Evolutionary conservation across 2,888 invertebrate species (phyloP).

Genomic region (Nomada fucata): DNA sequence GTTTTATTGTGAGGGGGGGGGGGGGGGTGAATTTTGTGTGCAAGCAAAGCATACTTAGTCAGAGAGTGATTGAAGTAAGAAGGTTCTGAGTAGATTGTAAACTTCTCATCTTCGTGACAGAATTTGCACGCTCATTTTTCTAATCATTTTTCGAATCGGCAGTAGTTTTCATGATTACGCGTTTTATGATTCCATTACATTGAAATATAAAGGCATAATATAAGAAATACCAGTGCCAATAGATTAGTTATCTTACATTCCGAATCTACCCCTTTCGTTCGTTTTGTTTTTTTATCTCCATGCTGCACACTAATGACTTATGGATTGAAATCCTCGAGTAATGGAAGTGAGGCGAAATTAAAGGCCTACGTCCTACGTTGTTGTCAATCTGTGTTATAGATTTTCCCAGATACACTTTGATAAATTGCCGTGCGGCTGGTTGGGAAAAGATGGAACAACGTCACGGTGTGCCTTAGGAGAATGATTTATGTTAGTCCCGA

Average conservation of each 20-base stretch:
- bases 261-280: too few relatives aligned
- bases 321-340: slow-evolving; percentile 22
- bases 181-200: too few relatives aligned
- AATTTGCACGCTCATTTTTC: not conserved
- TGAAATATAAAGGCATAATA: too few relatives aligned
- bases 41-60: not conserved
- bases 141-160: too few relatives aligned
- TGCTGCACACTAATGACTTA: slow-evolving; percentile 20
- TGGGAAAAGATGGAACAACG: slow-evolving; percentile 22
- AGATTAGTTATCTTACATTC: too few relatives aligned
- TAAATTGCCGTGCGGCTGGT: slow-evolving; percentile 43
- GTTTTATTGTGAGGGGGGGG: not conserved
- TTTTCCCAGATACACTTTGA: slow-evolving; percentile 45
- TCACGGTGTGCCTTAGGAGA: slow-evolving; percentile 13
- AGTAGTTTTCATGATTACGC: too few relatives aligned
- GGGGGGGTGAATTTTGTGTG: not conserved
- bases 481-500: slow-evolving; percentile 55
- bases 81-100: slow-evolving; percentile 34
- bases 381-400: slow-evolving; percentile 7
- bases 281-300: slow-evolving; percentile 1
- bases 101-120: slow-evolving; percentile 47
- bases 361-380: not conserved
- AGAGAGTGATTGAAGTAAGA: slow-evolving; percentile 21
- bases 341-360: slow-evolving; percentile 12
- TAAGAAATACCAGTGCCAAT: too few relatives aligned